Base-by-base conservation (phyloP, 1,140 invertebrate species). In the Hermetia illucens region DNA sequence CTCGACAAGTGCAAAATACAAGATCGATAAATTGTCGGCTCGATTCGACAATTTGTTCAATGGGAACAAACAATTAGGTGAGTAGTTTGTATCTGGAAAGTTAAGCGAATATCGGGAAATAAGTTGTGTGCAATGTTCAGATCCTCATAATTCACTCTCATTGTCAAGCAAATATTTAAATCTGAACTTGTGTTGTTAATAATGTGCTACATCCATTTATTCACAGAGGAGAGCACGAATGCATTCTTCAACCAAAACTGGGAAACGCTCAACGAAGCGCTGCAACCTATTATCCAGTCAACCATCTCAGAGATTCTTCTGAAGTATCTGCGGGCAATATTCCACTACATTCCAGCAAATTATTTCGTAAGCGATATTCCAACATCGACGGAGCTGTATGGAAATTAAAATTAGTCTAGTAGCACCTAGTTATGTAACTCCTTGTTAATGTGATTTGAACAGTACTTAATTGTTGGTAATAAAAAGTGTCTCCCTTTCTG, bases 171-270 rank as follows among this genome's bases (percentile, higher is more conserved):
- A n/a, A 15, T 15, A 32, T 16, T 5, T 13, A 32, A 13, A 13
- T 27, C 24, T 27, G 8, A n/a, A 27, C n/a, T 16, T 9, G 31
- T n/a, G 12, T 32, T 12, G 13, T 8, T 9, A n/a, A 12, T 8
- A 6, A 16, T 32, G 6, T 10, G 12, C 17, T 32, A 12, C 5
- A 6, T 10, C 9, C 12, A 22, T 44, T 27, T 47, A 66, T 53
- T 43, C 61, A 30, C 62, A 76, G 74, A 77, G 70, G 74, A 77
- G 42, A 74, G 72, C 44, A 77, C 74, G 3, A 78, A 78, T 43
- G 66, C 68, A 20, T 78, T 77, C 54, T 63, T 78, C 36, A 78
- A 78, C 50, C 70, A 69, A 21, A 78, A 78, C 48, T 78, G 75
- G 75, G 62, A 68, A 13, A 72, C 74, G 45, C 65, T 76, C 9